A percentile compares a stretch with the other conserved stretches of the same genome.
phyloP scores from a whole-genome alignment of 1,140 invertebrate genomes.

The Holcopasites calliopsidis region DNA sequence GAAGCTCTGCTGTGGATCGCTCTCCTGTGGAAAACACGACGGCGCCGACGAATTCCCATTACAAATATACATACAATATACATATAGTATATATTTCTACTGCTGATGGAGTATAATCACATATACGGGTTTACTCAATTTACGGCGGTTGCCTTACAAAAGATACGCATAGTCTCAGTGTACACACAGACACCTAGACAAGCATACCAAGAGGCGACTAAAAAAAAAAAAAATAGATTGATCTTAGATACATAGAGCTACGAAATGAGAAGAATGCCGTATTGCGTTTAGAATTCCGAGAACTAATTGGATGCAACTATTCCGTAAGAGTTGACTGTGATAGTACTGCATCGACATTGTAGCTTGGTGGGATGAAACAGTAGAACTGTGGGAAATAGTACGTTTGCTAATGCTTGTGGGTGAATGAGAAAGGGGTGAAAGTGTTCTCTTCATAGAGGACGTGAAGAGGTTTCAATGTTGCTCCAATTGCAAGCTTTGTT shows the following conservation, averaged over 20 bases:
- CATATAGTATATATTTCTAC: constrained; percentile 32
- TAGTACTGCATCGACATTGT: constrained; percentile 52
- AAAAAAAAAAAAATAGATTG: neutral
- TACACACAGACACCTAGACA: neutral
- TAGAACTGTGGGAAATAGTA: neutral
- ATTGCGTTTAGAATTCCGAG: constrained; percentile 60
- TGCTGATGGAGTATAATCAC: constrained; percentile 33
- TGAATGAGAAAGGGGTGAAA: neutral
- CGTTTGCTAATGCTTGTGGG: neutral
- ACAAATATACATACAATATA: constrained; percentile 9
- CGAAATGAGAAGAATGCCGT: constrained; percentile 11
- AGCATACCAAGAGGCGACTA: neutral
- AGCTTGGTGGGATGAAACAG: neutral
- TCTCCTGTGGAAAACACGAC: constrained; percentile 10
- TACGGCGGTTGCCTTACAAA: constrained; percentile 34
- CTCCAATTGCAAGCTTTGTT: neutral
- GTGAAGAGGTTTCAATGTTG: no score
- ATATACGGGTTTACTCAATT: constrained; percentile 23
- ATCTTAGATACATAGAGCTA: constrained; percentile 41
- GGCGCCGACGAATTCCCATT: constrained; percentile 14
- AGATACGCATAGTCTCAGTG: constrained; percentile 19
- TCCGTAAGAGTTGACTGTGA: constrained; percentile 53
- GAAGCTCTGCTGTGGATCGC: neutral
- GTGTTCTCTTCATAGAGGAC: neutral
- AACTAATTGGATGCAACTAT: constrained; percentile 34